Evolutionary conservation across 1,140 invertebrate species (phyloP).

Genomic region (Dreissena polymorpha): DNA sequence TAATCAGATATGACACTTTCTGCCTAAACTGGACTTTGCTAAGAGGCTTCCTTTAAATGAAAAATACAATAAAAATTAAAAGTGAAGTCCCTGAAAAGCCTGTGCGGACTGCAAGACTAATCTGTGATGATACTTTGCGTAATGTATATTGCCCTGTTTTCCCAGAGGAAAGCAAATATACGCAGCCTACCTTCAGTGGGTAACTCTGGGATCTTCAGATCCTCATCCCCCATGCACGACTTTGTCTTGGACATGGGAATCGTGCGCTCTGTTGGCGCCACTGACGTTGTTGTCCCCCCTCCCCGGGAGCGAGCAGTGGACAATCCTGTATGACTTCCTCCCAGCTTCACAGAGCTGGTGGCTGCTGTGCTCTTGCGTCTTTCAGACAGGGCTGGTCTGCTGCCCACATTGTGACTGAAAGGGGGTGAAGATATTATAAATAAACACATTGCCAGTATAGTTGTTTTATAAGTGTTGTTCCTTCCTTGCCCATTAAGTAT

Average conservation of each 20-base stretch:
- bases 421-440: no score
- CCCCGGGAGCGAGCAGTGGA: conserved; percentile 30
- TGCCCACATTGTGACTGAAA: neutral
- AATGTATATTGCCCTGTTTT: no score
- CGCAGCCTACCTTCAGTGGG: conserved; percentile 53
- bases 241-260: conserved; percentile 17
- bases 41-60: no score
- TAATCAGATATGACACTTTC: no score
- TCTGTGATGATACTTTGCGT: no score
- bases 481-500: no score
- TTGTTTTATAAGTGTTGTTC: no score
- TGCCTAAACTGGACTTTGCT: no score
- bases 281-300: conserved; percentile 36
- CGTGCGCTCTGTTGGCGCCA: conserved; percentile 37
- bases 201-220: conserved; percentile 57
- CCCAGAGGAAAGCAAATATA: no score
- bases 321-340: conserved; percentile 57
- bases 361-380: conserved; percentile 66
- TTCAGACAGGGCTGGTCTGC: conserved; percentile 19
- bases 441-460: neutral
- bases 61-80: no score
- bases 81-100: no score
- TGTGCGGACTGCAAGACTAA: no score
- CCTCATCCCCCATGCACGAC: conserved; percentile 54
- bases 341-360: conserved; percentile 62